These are phyloP conservation scores for Ypsolopha scabrella DNA, from an alignment of 2,888 invertebrate species.

Conservation along the genomic window DNA sequence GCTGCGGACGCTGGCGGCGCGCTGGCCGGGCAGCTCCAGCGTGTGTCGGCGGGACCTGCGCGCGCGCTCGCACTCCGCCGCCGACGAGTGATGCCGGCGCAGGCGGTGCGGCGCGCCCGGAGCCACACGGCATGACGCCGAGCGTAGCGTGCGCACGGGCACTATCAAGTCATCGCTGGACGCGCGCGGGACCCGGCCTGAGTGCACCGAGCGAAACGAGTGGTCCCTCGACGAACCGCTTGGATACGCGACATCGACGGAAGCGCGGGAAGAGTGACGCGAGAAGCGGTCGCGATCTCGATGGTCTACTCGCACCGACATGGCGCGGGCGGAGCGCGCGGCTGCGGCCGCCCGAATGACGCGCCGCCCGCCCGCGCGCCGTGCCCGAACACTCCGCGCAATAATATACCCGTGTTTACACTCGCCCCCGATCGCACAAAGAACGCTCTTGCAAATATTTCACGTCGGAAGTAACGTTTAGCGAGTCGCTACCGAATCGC, in stretches of 20 bases:
- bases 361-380: constrained; percentile 13
- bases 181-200: constrained; percentile 54
- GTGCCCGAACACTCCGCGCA: background rate
- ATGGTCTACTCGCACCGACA: constrained; percentile 62
- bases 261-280: constrained; percentile 63
- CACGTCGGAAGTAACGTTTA: constrained; percentile 35
- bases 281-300: constrained; percentile 63
- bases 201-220: constrained; percentile 60
- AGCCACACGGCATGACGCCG: constrained; percentile 57
- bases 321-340: constrained; percentile 59
- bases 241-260: constrained; percentile 55
- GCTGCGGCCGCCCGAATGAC: constrained; percentile 64
- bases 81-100: constrained; percentile 61
- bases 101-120: constrained; percentile 59
- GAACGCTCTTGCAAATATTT: constrained; percentile 50
- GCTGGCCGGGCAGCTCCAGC: constrained; percentile 52
- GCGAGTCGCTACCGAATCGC: constrained; percentile 4
- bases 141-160: constrained; percentile 59
- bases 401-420: constrained; percentile 30
- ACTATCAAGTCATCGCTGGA: constrained; percentile 63
- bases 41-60: constrained; percentile 57
- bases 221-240: constrained; percentile 54
- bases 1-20: constrained; percentile 58
- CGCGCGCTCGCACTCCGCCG: constrained; percentile 61
- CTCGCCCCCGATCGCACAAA: constrained; percentile 50